Evolutionary conservation across 23 tunicate genomes (phyloP), one percentile per base, ranked within the genome.

Genomic region (Styela plicata): DNA sequence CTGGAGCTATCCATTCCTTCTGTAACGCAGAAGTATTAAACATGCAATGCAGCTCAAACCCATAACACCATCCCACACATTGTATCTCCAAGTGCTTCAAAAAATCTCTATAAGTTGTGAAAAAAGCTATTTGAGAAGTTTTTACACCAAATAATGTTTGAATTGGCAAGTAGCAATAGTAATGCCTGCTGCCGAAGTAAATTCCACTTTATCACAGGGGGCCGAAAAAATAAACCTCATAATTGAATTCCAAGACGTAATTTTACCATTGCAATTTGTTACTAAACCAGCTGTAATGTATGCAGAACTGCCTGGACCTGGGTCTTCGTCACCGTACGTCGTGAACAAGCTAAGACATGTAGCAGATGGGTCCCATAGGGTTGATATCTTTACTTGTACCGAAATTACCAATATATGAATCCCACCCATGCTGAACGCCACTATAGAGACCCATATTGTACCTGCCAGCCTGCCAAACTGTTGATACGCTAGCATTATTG

Each of bases 361-460:
- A 86, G 13, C 96, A 91, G 32, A 96, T 95, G 10, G 99, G 99
- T 16, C 99, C 99, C 31, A 95, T 86, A n/a, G n/a, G n/a, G 31
- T 96, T 95, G 2, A 95, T 66, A 68, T 95, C 99, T 79, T 95
- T 95, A 76, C 91, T 85, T 0, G 99, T 95, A 17, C 99, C 99
- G 24, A 95, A 69, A 36, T 89, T 74, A 82, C 92, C n/a, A 87
- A 44, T 95, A 95, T 33, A 95, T 74, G 83, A 95, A 95, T 26
- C 95, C 83, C 10, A 96, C 99, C 91, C n/a, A n/a, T n/a, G n/a
- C 90, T 95, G 64, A 89, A 95, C 33, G 95, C n/a, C 67, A 83
- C 91, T 86, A 69, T 95, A 95, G n/a, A 95, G 85, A 2, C 99
- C n/a, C 99, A 86, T 89, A 95, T 36, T 95, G 99, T n/a, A 90